Conservation (phyloP, 1,140 invertebrate genomes). For the Parasteatoda tepidariorum region DNA sequence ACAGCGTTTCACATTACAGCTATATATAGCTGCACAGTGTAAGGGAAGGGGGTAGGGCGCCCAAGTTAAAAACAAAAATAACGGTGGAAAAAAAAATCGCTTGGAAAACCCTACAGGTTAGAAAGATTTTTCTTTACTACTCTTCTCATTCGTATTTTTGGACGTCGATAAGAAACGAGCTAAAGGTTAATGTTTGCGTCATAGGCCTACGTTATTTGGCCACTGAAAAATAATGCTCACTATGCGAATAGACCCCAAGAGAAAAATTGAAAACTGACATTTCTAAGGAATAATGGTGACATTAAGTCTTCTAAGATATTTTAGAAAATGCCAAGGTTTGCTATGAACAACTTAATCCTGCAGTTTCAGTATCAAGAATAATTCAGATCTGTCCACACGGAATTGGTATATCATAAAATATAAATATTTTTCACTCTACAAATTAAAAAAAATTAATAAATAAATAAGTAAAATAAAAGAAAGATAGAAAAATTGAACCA, state of each 20-base stretch:
- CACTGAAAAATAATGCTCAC: neutral
- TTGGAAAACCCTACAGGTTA: conserved; percentile 21
- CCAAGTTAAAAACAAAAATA: conserved; percentile 47
- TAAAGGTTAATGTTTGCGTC: conserved; percentile 54
- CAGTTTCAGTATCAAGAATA: too few relatives aligned
- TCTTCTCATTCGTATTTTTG: conserved; percentile 50
- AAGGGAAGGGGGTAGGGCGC: conserved; percentile 2
- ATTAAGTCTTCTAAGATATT: neutral
- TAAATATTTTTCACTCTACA: too few relatives aligned
- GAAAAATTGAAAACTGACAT: neutral
- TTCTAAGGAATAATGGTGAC: neutral
- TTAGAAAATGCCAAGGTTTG: too few relatives aligned
- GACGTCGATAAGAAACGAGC: conserved; percentile 26
- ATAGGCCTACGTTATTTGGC: neutral
- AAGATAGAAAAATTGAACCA: too few relatives aligned
- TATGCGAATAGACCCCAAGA: neutral
- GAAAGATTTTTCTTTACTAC: neutral
- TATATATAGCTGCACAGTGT: conserved; percentile 24
- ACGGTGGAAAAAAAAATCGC: conserved; percentile 9
- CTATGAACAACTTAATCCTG: too few relatives aligned
- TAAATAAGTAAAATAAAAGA: too few relatives aligned
- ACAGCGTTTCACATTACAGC: conserved; percentile 20
- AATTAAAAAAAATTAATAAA: too few relatives aligned
- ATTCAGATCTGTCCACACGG: too few relatives aligned
- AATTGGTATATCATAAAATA: too few relatives aligned